These are phyloP conservation scores for Cephalopachus bancanus DNA, from an alignment of 2,797 vertebrate species.

Conservation along the genomic window DNA sequence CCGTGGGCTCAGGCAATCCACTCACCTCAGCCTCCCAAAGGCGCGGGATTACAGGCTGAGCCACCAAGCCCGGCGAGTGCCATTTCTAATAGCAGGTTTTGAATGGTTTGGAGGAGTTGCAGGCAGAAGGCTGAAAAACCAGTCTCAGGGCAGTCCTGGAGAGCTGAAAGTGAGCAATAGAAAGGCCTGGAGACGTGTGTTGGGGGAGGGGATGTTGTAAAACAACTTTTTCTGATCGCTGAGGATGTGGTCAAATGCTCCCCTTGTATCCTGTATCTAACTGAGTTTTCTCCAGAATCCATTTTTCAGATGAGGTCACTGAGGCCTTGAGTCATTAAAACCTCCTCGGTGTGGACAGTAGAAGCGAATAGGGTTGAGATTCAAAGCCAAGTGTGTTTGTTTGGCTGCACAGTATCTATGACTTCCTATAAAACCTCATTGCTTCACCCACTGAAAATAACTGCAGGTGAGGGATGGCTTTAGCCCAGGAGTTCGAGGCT, in stretches of 20 bases:
- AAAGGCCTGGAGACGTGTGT: neutral
- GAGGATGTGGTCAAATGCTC: neutral
- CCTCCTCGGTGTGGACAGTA: neutral
- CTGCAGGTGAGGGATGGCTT: neutral
- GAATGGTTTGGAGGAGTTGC: neutral
- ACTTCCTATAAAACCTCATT: neutral
- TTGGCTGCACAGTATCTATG: neutral
- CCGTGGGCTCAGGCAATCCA: no score
- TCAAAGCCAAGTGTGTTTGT: neutral
- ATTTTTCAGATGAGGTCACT: constrained; percentile 1
- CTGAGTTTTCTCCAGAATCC: neutral
- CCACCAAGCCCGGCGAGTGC: neutral
- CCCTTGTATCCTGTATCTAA: neutral
- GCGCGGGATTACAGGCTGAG: no score
- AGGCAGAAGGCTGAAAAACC: neutral
- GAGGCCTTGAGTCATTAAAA: constrained; percentile 32
- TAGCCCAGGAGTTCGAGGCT: neutral
- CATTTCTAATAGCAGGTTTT: constrained; percentile 7
- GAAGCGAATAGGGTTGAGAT: neutral
- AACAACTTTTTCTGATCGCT: neutral
- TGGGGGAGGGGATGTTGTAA: neutral
- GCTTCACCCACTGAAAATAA: neutral
- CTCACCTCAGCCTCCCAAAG: no score
- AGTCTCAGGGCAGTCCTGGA: neutral
- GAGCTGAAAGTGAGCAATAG: neutral